Evolutionary conservation across 2,888 invertebrate genomes (phyloP).

Genomic region (Brenthis daphne): DNA sequence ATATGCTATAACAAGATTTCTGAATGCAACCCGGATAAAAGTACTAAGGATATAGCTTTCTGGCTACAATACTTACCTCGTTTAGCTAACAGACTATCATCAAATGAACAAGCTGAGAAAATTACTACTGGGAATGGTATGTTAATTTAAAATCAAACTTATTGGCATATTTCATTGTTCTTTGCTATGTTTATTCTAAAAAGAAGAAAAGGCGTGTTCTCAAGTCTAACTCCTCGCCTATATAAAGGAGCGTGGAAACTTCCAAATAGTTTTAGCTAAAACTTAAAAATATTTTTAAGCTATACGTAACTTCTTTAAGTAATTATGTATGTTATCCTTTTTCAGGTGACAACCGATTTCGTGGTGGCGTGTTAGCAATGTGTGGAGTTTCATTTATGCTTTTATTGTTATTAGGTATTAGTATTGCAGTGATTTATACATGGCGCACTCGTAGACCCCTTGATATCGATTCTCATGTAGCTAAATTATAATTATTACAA

Average conservation of each 20-base stretch:
- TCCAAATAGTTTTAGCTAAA: too few species aligned
- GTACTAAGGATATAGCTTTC: constrained; percentile 59
- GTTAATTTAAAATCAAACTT: constrained; percentile 4
- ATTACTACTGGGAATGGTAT: constrained; percentile 56
- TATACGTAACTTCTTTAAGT: neutral
- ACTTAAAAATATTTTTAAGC: too few species aligned
- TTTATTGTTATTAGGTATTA: constrained; percentile 50
- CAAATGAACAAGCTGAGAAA: constrained; percentile 58
- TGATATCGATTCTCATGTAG: constrained; percentile 46
- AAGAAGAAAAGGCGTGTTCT: too few species aligned
- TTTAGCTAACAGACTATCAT: constrained; percentile 50
- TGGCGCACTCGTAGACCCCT: constrained; percentile 55
- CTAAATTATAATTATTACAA: constrained; percentile 23
- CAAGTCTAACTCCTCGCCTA: too few species aligned
- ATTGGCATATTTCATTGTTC: too few species aligned
- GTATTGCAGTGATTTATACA: constrained; percentile 42
- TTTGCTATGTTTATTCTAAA: too few species aligned
- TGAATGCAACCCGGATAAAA: constrained; percentile 40
- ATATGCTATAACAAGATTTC: constrained; percentile 51
- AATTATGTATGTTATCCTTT: constrained; percentile 18
- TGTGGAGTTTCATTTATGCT: constrained; percentile 80
- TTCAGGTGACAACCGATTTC: constrained; percentile 71
- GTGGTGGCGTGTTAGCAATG: constrained; percentile 84
- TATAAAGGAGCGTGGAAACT: too few species aligned
- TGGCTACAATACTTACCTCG: constrained; percentile 75